Evolutionary conservation across 2,113 vertebrate species (phyloP).

Genomic region (Hassar affinis): DNA sequence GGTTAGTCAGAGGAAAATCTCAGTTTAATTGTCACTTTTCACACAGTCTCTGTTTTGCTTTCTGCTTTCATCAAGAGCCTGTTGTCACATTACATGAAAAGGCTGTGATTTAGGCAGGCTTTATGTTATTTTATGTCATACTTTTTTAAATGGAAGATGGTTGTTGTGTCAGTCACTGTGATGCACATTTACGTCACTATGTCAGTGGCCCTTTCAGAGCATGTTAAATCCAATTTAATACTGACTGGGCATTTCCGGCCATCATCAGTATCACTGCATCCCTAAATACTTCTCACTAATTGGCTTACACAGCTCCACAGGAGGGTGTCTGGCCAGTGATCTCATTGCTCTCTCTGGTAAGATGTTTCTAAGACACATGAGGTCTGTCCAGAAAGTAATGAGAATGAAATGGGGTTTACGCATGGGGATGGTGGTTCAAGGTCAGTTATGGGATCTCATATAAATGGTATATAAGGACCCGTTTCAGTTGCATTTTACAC

Average conservation of each 20-base stretch:
- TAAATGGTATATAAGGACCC: no score
- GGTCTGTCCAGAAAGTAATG: no score
- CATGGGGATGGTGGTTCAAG: no score
- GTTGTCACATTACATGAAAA: not conserved
- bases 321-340: not conserved
- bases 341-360: conserved; percentile 18
- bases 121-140: not conserved
- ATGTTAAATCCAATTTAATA: not conserved
- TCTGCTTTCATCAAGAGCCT: not conserved
- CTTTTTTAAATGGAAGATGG: not conserved
- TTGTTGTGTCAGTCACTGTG: not conserved
- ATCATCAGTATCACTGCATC: not conserved
- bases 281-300: conserved; percentile 39
- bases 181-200: not conserved
- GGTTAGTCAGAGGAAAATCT: not conserved
- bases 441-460: no score
- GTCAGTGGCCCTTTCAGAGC: not conserved
- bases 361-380: not conserved
- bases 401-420: no score
- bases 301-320: conserved; percentile 25
- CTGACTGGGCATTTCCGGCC: not conserved
- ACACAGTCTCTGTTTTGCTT: not conserved
- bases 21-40: not conserved
- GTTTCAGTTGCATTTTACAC: no score
- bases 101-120: not conserved